phyloP scores from a whole-genome alignment of 30 jellyfish, hydroid and myxozoan species.

The Nemopilema nomurai region DNA sequence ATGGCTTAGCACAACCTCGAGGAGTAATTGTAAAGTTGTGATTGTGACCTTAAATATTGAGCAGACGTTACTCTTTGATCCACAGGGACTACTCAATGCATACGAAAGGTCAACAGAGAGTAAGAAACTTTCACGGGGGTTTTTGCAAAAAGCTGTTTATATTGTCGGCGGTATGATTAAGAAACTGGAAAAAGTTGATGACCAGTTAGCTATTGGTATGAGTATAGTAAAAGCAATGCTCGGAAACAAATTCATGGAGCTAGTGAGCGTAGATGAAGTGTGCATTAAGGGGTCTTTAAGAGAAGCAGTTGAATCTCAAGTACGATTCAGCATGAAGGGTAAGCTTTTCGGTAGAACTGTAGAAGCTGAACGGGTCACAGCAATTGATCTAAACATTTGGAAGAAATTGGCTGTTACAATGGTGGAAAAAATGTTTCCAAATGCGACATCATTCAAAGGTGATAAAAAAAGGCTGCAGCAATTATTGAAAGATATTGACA shows the following conservation, averaged over 20 bases:
- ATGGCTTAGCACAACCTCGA: too few relatives aligned
- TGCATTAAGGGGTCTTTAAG: constrained; percentile 69
- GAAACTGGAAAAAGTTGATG: constrained; percentile 71
- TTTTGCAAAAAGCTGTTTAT: constrained; percentile 70
- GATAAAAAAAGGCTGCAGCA: constrained; percentile 29
- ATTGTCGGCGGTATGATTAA: constrained; percentile 67
- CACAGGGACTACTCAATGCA: constrained; percentile 40
- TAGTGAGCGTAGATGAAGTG: constrained; percentile 45
- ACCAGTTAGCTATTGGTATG: constrained; percentile 69
- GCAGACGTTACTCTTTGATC: too few relatives aligned
- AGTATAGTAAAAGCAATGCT: constrained; percentile 49
- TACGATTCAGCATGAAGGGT: constrained; percentile 50
- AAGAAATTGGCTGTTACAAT: constrained; percentile 61
- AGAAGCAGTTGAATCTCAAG: constrained; percentile 61
- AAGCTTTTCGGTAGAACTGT: constrained; percentile 33
- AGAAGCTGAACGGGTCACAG: constrained; percentile 31
- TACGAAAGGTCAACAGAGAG: constrained; percentile 61
- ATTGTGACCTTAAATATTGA: too few relatives aligned
- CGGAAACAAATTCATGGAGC: constrained; percentile 37
- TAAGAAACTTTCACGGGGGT: constrained; percentile 55
- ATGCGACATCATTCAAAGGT: constrained; percentile 62
- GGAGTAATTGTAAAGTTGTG: too few relatives aligned
- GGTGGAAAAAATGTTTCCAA: constrained; percentile 56
- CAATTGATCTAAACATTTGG: constrained; percentile 65
- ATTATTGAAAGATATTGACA: constrained; percentile 69